These are phyloP conservation scores for Labia minor DNA, from an alignment of 2,888 invertebrate species.

Conservation along the genomic window DNA sequence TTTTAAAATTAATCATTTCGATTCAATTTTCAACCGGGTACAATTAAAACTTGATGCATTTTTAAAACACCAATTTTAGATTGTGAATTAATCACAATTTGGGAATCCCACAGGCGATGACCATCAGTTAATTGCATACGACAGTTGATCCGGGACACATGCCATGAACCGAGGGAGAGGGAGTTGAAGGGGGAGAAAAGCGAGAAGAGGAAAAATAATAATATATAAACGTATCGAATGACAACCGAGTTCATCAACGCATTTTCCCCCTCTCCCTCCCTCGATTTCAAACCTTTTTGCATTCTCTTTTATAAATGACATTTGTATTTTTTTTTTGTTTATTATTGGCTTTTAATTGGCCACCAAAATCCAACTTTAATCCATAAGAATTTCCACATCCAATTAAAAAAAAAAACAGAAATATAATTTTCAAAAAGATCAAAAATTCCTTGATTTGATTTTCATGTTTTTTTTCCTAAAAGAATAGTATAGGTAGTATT, in stretches of 20 bases:
- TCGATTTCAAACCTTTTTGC: neutral
- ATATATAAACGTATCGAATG: neutral
- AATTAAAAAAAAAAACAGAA: no score
- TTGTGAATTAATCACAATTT: neutral
- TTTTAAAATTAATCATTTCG: neutral
- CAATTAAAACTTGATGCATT: constrained; percentile 7
- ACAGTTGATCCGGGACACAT: neutral
- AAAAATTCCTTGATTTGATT: no score
- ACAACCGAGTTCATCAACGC: neutral
- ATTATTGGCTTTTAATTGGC: constrained; percentile 13
- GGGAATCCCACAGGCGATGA: neutral
- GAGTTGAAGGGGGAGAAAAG: no score
- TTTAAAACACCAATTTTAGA: constrained; percentile 7
- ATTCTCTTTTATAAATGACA: neutral
- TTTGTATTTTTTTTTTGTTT: neutral
- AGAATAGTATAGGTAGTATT: no score
- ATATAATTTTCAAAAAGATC: no score
- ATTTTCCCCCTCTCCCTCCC: no score
- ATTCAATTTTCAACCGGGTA: neutral
- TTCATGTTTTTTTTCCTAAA: no score
- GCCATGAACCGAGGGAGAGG: no score
- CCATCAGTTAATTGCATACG: neutral
- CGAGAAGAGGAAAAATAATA: neutral
- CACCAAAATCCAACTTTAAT: neutral
- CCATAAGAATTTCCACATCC: neutral